These are phyloP conservation scores for Branchellion lobata DNA, from an alignment of 2,888 invertebrate species.

Conservation along the genomic window DNA sequence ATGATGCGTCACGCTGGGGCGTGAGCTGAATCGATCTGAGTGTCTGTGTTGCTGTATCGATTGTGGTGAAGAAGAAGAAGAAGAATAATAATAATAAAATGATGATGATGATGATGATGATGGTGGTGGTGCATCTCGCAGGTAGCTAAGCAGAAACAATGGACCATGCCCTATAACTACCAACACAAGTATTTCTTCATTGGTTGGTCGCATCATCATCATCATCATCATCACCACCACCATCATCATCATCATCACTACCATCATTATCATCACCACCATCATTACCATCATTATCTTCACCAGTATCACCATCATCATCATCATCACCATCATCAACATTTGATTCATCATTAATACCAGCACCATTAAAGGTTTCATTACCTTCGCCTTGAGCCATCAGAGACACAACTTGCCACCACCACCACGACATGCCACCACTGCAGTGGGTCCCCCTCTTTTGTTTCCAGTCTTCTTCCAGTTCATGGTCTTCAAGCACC, in stretches of 20 bases:
- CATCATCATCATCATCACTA: slow-evolving; percentile 8
- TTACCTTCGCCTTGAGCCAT: background rate
- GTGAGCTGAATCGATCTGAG: no score
- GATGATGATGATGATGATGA: background rate
- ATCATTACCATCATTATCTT: background rate
- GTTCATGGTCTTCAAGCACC: slow-evolving; percentile 58
- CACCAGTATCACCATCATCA: background rate
- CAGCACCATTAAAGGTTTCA: background rate
- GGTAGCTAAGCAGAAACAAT: slow-evolving; percentile 54
- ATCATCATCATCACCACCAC: slow-evolving; percentile 23
- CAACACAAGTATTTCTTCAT: slow-evolving; percentile 60
- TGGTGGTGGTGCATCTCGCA: background rate
- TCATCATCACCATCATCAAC: slow-evolving; percentile 4
- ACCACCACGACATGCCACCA: slow-evolving; percentile 6
- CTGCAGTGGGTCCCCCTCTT: slow-evolving; percentile 60
- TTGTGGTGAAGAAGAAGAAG: no score
- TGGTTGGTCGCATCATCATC: slow-evolving; percentile 54
- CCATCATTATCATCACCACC: background rate
- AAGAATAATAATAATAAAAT: no score
- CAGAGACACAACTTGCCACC: no score
- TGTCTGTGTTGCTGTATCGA: no score
- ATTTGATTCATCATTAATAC: background rate
- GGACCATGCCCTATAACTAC: slow-evolving; percentile 59
- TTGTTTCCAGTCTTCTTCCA: slow-evolving; percentile 61
- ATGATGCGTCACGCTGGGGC: no score